phyloP scores from a whole-genome alignment of 2,113 vertebrate species.

The Notechis scutatus region DNA sequence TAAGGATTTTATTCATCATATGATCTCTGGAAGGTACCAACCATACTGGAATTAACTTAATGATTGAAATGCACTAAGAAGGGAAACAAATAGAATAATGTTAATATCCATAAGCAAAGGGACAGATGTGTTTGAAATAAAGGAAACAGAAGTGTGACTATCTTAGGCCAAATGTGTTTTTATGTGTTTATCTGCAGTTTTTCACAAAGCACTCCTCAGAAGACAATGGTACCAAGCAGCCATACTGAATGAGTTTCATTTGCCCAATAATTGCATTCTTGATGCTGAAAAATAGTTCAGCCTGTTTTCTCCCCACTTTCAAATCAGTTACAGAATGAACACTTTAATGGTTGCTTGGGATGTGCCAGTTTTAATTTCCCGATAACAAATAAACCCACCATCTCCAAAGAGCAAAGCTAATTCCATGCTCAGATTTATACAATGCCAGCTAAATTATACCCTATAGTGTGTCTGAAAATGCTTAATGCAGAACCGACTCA shows the following conservation, averaged over 20 bases:
- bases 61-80: neutral
- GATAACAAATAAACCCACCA: slow-evolving; percentile 19
- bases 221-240: neutral
- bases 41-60: neutral
- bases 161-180: neutral
- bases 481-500: neutral
- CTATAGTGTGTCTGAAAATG: slow-evolving; percentile 7
- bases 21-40: neutral
- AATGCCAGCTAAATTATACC: neutral
- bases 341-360: slow-evolving; percentile 5
- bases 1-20: neutral
- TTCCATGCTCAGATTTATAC: neutral
- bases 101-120: neutral
- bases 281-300: neutral
- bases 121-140: neutral
- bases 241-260: neutral
- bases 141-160: neutral
- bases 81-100: neutral
- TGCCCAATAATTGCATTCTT: slow-evolving; percentile 33
- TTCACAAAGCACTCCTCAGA: neutral
- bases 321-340: neutral
- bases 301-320: slow-evolving; percentile 21
- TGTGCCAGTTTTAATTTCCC: slow-evolving; percentile 22
- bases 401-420: slow-evolving; percentile 4
- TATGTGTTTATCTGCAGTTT: neutral